Evolutionary conservation across 2,888 invertebrate genomes (phyloP).

Genomic region (Acronicta alni): DNA sequence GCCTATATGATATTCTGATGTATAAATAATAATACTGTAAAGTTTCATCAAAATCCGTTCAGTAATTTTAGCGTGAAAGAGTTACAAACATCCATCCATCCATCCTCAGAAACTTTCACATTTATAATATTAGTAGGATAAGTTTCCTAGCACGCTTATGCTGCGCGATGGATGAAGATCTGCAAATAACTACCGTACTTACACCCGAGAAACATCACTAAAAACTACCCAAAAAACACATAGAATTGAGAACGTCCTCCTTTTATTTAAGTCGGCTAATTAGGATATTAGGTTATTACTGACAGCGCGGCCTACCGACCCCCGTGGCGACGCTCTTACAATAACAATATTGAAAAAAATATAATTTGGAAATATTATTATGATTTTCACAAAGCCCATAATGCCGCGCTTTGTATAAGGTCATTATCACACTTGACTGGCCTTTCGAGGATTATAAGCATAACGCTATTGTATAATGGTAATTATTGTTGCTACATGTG

Average conservation of each 20-base stretch:
- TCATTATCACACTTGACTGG: constrained; percentile 47
- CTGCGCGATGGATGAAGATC: no score
- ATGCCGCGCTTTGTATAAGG: constrained; percentile 30
- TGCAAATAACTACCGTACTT: no score
- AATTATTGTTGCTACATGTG: constrained; percentile 44
- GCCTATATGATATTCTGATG: no score
- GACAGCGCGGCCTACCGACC: constrained; percentile 5
- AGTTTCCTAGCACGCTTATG: no score
- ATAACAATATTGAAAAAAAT: constrained; percentile 35
- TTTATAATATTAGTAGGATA: no score
- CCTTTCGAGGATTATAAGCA: constrained; percentile 39
- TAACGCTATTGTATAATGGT: constrained; percentile 33
- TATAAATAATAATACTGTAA: no score
- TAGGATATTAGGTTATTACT: not conserved
- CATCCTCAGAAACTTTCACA: no score
- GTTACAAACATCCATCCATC: no score
- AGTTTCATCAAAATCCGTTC: no score
- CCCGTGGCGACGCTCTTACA: constrained; percentile 29
- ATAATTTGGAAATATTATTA: constrained; percentile 36
- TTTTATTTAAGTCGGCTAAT: not conserved
- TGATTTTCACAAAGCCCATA: constrained; percentile 41
- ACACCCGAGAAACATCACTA: no score
- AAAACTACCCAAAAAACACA: no score
- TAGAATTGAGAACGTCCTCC: not conserved
- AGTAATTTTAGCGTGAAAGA: no score